Percentiles rank a stretch among this genome's conserved stretches.
Conservation (phyloP, 37 sponge, comb jelly and placozoan genomes). For the Mnemiopsis leidyi region DNA sequence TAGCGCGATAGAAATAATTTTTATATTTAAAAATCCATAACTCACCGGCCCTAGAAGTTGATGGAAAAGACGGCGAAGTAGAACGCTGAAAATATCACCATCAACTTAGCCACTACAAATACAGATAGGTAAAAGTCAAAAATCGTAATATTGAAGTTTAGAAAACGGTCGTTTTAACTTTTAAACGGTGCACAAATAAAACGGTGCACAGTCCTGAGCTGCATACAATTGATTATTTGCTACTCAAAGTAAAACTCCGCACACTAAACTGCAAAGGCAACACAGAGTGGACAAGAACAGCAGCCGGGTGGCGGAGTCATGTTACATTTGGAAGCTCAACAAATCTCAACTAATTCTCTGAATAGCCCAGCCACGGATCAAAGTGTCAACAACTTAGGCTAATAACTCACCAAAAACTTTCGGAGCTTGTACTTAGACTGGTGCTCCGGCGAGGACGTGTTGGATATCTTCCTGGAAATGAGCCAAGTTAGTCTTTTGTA, state of each 20-base stretch:
- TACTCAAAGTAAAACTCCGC: not conserved
- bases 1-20: too few relatives aligned
- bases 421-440: constrained; percentile 13
- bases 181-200: too few relatives aligned
- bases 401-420: not conserved
- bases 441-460: not conserved
- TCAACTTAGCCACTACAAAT: too few relatives aligned
- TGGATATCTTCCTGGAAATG: constrained; percentile 17
- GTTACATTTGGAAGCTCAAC: not conserved
- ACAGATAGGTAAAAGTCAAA: too few relatives aligned
- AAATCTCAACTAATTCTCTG: not conserved
- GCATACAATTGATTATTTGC: too few relatives aligned
- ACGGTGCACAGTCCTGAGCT: too few relatives aligned
- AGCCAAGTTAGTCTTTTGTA: too few relatives aligned
- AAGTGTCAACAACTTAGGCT: not conserved
- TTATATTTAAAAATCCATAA: too few relatives aligned
- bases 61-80: not conserved
- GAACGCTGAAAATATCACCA: not conserved
- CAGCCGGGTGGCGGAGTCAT: not conserved
- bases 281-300: not conserved
- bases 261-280: not conserved
- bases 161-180: too few relatives aligned
- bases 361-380: not conserved
- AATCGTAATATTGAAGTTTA: too few relatives aligned
- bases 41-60: not conserved